phyloP scores from a whole-genome alignment of 1,140 invertebrate species.

The Aphidius ervi region DNA sequence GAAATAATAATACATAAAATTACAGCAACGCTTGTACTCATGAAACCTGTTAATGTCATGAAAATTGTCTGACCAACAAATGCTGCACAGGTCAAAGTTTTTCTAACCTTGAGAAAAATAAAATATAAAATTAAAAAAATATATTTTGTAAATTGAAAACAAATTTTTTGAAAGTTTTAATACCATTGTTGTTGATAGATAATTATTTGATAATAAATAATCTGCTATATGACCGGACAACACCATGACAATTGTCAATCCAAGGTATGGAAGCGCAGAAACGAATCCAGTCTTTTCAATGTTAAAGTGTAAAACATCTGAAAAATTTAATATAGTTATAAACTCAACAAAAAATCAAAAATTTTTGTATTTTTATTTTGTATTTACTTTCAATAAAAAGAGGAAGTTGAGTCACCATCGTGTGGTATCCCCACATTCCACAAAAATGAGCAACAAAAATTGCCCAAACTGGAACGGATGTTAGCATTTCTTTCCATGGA shows the following conservation, averaged over 20 bases:
- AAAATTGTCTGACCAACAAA: conserved; percentile 80
- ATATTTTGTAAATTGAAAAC: too few relatives aligned
- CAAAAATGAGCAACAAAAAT: conserved; percentile 86
- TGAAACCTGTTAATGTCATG: conserved; percentile 73
- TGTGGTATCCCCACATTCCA: conserved; percentile 97
- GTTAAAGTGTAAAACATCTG: conserved; percentile 69
- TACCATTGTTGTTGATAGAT: conserved; percentile 59
- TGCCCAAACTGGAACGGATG: conserved; percentile 83
- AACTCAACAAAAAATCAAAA: too few relatives aligned
- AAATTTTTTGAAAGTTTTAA: not conserved
- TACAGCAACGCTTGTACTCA: conserved; percentile 61
- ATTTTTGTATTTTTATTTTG: too few relatives aligned
- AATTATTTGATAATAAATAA: conserved; percentile 60
- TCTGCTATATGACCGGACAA: conserved; percentile 78
- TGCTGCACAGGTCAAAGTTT: conserved; percentile 71
- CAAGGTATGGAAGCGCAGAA: conserved; percentile 79
- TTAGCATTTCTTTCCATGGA: conserved; percentile 79
- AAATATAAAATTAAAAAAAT: too few relatives aligned
- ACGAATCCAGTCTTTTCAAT: conserved; percentile 73
- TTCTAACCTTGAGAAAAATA: conserved; percentile 54
- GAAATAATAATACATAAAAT: conserved; percentile 77
- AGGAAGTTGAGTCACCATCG: conserved; percentile 82
- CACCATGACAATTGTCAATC: conserved; percentile 77
- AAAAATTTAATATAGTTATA: too few relatives aligned
- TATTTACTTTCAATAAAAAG: conserved; percentile 76